Base-by-base conservation (phyloP, 2,797 vertebrate genomes). In the Naso thynnoides region DNA sequence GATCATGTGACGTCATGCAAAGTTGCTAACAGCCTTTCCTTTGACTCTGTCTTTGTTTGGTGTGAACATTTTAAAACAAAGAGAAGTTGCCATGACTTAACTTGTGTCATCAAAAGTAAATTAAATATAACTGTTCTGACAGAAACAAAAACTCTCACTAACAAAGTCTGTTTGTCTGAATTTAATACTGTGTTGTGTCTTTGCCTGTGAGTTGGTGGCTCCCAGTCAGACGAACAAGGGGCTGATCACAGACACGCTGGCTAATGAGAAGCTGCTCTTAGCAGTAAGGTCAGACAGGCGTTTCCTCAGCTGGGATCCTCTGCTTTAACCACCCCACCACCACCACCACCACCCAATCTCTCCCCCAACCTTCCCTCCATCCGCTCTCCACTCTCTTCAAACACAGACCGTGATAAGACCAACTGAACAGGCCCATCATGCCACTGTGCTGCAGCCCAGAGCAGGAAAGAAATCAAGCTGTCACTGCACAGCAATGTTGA, bases 381-480 rank as follows among this genome's bases (percentile, higher is more conserved):
- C 91, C 91, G 8, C 48, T 77, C 88, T 70, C 64, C 49, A 26
- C 58, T 58, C 88, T 86, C 93, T 90, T 93, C 94, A 95, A 94
- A 96, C 95, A 95, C 95, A 95, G 93, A 93, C 94, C 94, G 95
- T 95, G 95, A 96, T 96, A 94, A 95, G 95, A 93, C 95, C 94
- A 95, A 94, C 95, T 96, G 96, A 97, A 95, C 95, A 95, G 95
- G 91, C 95, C 95, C 96, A 95, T 97, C 96, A 96, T 96, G 96
- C 95, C 95, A 90, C 95, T 91, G 92, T 62, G 94, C 94, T 93
- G 93, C 94, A 93, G 94, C 94, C 93, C 94, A 71, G 80, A 79
- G 78, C 80, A 94, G 81, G 58, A 77, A 71, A 79, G 71, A 96
- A 96, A 97, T 97, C 95, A 96, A 96, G 95, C 96, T 96, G 96